Evolutionary conservation across 2,797 vertebrate species (phyloP), one percentile per base, ranked within the genome.

Genomic region (Bryconaethiops microstoma): DNA sequence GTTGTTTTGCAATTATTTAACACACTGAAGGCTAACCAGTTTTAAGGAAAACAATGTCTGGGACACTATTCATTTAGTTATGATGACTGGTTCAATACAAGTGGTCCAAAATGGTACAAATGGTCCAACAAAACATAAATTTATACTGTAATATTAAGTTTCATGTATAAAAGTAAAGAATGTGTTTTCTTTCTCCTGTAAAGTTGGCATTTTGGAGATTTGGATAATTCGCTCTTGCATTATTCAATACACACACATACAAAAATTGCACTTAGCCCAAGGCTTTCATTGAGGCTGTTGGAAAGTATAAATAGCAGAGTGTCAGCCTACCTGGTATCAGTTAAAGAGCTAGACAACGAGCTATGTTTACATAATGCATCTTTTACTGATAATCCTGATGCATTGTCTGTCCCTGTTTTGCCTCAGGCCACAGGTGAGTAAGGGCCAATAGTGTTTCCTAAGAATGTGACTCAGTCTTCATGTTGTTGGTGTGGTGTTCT

Each of bases 341-440:
- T 19, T 76, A 50, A 67, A 69, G 55, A 72, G 25, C 7, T 19
- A 19, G 7, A 54, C 50, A 55, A 10, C 1, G 48, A 29, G 13
- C 50, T 25, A 72, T 1, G 35, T 8, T 72, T 72, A 35, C 69
- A 72, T 72, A 54, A 72, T 40, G 35, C 57, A 59, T 68, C n/a
- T 68, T 80, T 71, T 29, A 39, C 25, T 76, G 45, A 52, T 52
- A 19, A 76, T 52, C 48, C 40, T 69, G 73, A 81, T 55, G 50
- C 62, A 63, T 14, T 65, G 70, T 65, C 50, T 57, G 17, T 42
- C 21, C n/a, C 13, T 59, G 12, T 29, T 60, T 8, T 9, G 73
- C n/a, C 55, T 35, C 16, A 72, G 29, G 17, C 25, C 25, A 16
- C 14, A 69, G 14, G 14, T 52, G 29, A 70, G 42, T 69, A 19